These are phyloP conservation scores for Leptopilina syphax DNA, from an alignment of 2,888 invertebrate genomes.

Conservation along the genomic window DNA sequence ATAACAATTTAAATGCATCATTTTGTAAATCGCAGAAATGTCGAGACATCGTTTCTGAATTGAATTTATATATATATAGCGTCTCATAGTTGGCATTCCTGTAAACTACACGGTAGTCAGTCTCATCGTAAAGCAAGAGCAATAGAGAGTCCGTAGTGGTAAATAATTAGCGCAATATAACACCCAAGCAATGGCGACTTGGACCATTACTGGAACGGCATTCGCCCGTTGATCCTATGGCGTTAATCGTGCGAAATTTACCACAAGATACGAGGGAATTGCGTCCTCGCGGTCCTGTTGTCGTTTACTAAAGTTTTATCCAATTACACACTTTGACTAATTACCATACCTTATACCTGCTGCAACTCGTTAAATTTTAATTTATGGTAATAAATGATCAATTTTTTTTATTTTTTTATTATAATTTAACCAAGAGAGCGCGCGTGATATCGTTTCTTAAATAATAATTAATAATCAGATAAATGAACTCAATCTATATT, in stretches of 20 bases:
- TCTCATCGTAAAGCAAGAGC: constrained; percentile 19
- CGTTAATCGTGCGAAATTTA: constrained; percentile 52
- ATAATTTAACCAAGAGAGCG: not conserved
- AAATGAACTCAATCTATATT: not conserved
- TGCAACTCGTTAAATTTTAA: constrained; percentile 16
- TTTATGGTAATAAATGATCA: constrained; percentile 17
- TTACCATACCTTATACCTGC: not conserved
- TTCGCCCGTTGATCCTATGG: constrained; percentile 50
- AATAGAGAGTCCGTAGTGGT: constrained; percentile 51
- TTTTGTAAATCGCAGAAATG: not conserved
- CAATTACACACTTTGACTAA: constrained; percentile 24
- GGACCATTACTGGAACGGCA: constrained; percentile 49
- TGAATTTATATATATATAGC: not conserved
- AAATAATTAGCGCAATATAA: constrained; percentile 53
- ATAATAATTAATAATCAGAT: constrained; percentile 19
- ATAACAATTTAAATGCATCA: too few relatives aligned
- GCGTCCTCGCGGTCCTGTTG: constrained; percentile 15
- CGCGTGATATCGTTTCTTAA: constrained; percentile 18
- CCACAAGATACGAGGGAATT: constrained; percentile 36
- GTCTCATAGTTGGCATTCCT: constrained; percentile 23
- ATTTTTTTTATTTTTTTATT: not conserved
- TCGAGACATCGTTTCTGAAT: not conserved
- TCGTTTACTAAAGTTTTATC: constrained; percentile 29
- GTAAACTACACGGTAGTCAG: constrained; percentile 15
- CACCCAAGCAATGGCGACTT: constrained; percentile 48